These are phyloP conservation scores for Cottoperca gobio DNA, from an alignment of 2,797 vertebrate genomes.

Conservation along the genomic window DNA sequence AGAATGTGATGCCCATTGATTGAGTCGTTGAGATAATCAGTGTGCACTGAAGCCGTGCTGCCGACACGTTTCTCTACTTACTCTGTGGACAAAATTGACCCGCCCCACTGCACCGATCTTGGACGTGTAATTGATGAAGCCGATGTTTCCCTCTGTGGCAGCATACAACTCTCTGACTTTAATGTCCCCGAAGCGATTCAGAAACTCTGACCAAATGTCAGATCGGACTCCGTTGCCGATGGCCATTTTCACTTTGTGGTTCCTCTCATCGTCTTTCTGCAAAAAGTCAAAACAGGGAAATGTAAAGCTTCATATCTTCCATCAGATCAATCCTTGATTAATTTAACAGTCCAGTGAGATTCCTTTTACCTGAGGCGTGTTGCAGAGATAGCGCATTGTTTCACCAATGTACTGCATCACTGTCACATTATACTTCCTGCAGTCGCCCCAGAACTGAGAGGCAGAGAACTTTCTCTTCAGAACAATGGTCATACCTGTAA, in stretches of 20 bases:
- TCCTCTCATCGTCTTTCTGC: constrained; percentile 87
- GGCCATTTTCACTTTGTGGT: constrained; percentile 89
- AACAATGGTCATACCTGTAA: constrained; percentile 75
- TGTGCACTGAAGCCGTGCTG: too few relatives aligned
- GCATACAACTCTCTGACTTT: constrained; percentile 89
- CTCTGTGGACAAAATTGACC: constrained; percentile 84
- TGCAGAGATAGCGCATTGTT: constrained; percentile 92
- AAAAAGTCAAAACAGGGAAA: background rate
- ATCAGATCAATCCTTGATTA: background rate
- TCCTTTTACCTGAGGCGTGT: constrained; percentile 83
- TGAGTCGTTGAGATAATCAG: too few relatives aligned
- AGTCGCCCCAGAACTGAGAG: constrained; percentile 95
- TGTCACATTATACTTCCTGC: constrained; percentile 90
- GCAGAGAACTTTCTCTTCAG: constrained; percentile 92
- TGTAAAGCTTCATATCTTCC: background rate
- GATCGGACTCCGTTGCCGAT: constrained; percentile 89
- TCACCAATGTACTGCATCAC: constrained; percentile 96
- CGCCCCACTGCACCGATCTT: constrained; percentile 90
- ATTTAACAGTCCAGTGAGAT: background rate
- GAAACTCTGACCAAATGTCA: constrained; percentile 90
- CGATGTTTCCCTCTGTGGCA: constrained; percentile 91
- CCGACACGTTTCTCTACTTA: too few relatives aligned
- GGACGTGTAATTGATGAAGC: constrained; percentile 90
- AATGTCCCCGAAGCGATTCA: constrained; percentile 89
- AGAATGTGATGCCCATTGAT: too few relatives aligned